Evolutionary conservation across 2,113 vertebrate genomes (phyloP), one percentile per base, ranked within the genome.

Genomic region (Epinephelus fuscoguttatus): DNA sequence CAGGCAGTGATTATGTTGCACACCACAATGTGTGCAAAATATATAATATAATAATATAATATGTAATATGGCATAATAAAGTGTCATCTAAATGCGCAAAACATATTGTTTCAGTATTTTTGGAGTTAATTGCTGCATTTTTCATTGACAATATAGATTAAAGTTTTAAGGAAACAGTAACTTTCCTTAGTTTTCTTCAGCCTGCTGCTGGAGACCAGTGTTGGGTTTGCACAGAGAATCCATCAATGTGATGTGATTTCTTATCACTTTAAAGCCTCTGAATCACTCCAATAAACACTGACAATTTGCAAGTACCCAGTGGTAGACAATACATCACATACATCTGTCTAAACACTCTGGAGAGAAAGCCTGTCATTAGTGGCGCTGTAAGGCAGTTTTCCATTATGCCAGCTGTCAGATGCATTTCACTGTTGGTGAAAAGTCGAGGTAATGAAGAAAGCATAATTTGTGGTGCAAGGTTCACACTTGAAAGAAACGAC

Each of bases 241-340:
- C 56, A 74, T 73, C 21, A 74, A 37, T 55, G 18, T n/a, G 11
- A 67, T 56, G 47, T 1, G 6, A 47, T 67, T 30, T 66, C 55
- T 67, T 23, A 42, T 61, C 17, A 17, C 69, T 68, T 70, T 62
- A 21, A 76, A 87, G 53, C 57, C 27, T 70, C 64, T 45, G 37
- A 82, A 70, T 71, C 69, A 47, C 47, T 73, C 66, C 17, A 64
- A 25, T 69, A 76, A 82, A 82, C 77, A 82, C 57, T 56, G 61
- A 47, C 25, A 25, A 56, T 71, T 37, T 63, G 17, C 14, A 85
- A 78, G 55, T 55, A 52, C 30, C 7, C 30, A 37, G 60, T 25
- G 14, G 50, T 67, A 75, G 37, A 72, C 78, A 25, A 63, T 53
- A 3, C 21, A 56, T 80, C 56, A 12, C 57, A 40, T 61, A 13